Percentiles rank a stretch among this genome's conserved stretches.
Conservation (phyloP, 2,888 invertebrate species). For the Conops quadrifasciatus region DNA sequence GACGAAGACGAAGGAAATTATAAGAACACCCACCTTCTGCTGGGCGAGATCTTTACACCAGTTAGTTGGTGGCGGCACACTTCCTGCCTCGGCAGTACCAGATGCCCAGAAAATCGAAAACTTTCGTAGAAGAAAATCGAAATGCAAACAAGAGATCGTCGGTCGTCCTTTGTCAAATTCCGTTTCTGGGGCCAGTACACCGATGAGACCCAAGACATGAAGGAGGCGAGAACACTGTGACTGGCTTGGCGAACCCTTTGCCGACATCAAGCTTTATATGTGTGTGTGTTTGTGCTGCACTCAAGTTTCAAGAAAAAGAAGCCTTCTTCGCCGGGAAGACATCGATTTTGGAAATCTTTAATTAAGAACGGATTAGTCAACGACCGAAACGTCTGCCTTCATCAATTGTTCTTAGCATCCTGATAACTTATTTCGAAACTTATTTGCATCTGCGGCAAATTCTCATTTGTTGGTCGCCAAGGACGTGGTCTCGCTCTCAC, state of each 20-base stretch:
- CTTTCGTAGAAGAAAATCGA: conserved; percentile 43
- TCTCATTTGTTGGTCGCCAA: conserved; percentile 48
- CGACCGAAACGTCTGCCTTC: conserved; percentile 32
- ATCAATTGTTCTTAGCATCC: background rate
- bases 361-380: conserved; percentile 64
- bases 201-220: no score
- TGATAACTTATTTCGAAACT: conserved; percentile 40
- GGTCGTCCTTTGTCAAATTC: conserved; percentile 61
- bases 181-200: conserved; percentile 48
- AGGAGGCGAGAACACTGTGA: conserved; percentile 44
- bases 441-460: conserved; percentile 63
- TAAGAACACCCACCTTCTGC: conserved; percentile 63
- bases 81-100: conserved; percentile 31
- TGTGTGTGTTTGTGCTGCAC: background rate
- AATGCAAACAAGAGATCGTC: conserved; percentile 59
- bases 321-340: background rate
- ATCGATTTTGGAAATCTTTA: conserved; percentile 56
- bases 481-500: no score
- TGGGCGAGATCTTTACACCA: conserved; percentile 37
- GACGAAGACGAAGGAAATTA: conserved; percentile 56
- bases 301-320: background rate
- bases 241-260: background rate
- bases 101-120: conserved; percentile 43
- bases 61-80: conserved; percentile 30
- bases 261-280: background rate